Conservation (phyloP, 2,113 vertebrate genomes). For the Pseudopipra pipra region DNA sequence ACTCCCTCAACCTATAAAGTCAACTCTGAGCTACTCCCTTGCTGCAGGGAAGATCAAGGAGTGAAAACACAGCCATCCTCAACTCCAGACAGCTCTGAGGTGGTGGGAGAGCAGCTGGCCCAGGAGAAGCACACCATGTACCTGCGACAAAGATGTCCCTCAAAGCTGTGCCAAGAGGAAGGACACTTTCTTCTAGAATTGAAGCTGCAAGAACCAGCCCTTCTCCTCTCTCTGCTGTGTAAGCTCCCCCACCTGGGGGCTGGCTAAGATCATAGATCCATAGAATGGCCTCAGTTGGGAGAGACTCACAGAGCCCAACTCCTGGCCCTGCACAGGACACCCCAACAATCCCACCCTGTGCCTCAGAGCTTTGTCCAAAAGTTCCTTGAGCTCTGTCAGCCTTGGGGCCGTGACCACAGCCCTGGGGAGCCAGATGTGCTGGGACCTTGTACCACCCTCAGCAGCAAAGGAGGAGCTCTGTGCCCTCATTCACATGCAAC, state of each 20-base stretch:
- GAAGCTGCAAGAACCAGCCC: background rate
- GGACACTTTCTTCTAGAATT: background rate
- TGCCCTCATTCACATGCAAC: background rate
- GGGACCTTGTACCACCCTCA: background rate
- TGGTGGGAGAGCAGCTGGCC: background rate
- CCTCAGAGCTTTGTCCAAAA: background rate
- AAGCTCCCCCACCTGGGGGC: background rate
- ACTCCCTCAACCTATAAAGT: background rate
- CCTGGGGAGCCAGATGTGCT: background rate
- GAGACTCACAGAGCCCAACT: background rate
- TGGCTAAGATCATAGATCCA: background rate
- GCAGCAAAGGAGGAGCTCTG: background rate
- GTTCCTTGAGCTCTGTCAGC: background rate
- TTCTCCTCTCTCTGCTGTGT: background rate
- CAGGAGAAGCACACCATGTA: background rate
- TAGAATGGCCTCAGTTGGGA: background rate
- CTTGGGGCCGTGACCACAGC: background rate
- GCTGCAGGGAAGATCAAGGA: background rate
- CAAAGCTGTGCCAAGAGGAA: background rate
- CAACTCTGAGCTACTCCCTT: background rate
- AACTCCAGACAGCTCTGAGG: background rate
- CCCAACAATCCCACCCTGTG: background rate
- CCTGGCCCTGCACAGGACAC: background rate
- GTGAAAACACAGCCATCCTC: background rate
- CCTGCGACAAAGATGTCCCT: background rate